Evolutionary conservation across 2,888 invertebrate genomes (phyloP), one percentile per base, ranked within the genome.

Genomic region (Parasteatoda lunata): DNA sequence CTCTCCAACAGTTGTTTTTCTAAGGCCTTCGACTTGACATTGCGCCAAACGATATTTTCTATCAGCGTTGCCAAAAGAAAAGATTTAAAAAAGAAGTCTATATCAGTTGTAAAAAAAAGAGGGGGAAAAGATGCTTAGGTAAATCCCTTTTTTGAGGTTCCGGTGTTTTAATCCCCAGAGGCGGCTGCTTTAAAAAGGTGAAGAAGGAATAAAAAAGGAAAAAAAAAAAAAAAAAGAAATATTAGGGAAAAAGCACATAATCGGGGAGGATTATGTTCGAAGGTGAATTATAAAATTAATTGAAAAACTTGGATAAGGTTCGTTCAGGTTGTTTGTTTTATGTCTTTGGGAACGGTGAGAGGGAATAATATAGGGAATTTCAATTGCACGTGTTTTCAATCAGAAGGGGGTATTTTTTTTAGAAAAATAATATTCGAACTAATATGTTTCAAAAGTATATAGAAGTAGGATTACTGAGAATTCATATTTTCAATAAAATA

Each of bases 241-340:
- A 69, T 30, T 45, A 45, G 45, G 30, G 69, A 13, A 69, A 69
- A 65, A 65, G 15, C 30, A 30, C 30, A 30, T 69, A 47, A 69
- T 69, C 59, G 59, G 59, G n/a, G 59, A 9, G 82, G 83, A 83
- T 83, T 83, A 83, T 77, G 71, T 72, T 49, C 59, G 15, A 70
- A 83, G 83, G 83, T 83, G 83, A 83, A 83, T 77, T 83, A 77
- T 83, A 65, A 83, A 83, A 83, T 83, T 83, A 83, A 83, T 83
- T 83, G 83, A 83, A 83, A 83, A 83, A 77, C 48, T 66, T 51
- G 47, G n/a, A 45, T 49, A 11, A 72, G 49, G 52, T 59, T 59
- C n/a, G 11, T 59, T 59, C 59, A 59, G 9, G 59, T 59, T 59
- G 59, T 59, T 59, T 59, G n/a, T 59, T n/a, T 59, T 59, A 59